Base-by-base conservation (phyloP, 2,113 vertebrate genomes). In the Tychaedon coryphoeus region DNA sequence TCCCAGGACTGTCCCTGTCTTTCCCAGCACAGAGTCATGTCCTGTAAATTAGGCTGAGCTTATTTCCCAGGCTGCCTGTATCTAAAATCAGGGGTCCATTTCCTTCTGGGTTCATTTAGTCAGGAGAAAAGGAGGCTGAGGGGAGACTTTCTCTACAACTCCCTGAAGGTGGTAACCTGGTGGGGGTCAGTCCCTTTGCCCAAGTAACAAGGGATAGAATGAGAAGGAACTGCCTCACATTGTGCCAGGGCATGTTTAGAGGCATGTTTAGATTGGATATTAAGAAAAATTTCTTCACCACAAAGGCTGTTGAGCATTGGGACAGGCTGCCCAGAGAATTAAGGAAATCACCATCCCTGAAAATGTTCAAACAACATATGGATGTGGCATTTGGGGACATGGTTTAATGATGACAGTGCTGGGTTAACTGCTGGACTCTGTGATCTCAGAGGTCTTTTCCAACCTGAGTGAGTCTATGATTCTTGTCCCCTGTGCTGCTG, bases 381-480 rank as follows among this genome's bases (percentile, higher is more conserved):
- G 51, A 9, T 12, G 23, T 38, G 38, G 29, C 3, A 4, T 19
- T 19, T 51, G 33, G 5, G 36, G 26, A 34, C 38, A 2, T 64
- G 38, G 28, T 78, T 66, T 74, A 67, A 12, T 58, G 78, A 29
- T 61, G 19, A 4, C 10, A 38, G 33, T 57, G 6, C 7, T 66
- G 33, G 5, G 2, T 76, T 83, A 4, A 19, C 3, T 3, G 15
- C 23, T 62, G 61, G 13, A 16, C 25, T 58, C 0, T 0, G 6
- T 89, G 8, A 48, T 45, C 29, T 42, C 31, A 54, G 19, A 13
- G n/a, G 8, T 36, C 40, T 70, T 76, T 92, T 69, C n/a, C 53
- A 56, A 1, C 2, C 12, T 36, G 33, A 34, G 38, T 43, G 25
- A 11, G 62, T 61, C 61, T 26, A 0, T 71, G 45, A 20, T 65